phyloP scores from a whole-genome alignment of 2,113 vertebrate genomes.

The Cebidichthys violaceus region DNA sequence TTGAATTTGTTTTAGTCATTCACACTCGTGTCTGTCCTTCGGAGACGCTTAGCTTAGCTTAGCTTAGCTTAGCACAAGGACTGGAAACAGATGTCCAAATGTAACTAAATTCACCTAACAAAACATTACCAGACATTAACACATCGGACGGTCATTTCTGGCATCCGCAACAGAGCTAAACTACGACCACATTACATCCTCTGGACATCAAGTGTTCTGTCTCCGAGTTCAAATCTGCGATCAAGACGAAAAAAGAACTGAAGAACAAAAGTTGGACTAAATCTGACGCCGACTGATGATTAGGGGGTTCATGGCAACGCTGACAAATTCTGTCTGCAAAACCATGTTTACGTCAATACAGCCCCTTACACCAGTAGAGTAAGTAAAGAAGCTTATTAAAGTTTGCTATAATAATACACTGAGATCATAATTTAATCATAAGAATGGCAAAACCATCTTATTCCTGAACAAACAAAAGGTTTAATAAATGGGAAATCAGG shows the following conservation, averaged over 20 bases:
- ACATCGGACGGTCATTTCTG: background rate
- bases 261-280: constrained; percentile 1
- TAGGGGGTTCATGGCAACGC: background rate
- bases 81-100: background rate
- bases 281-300: background rate
- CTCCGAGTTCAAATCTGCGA: background rate
- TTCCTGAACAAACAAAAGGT: background rate
- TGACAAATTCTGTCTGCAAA: background rate
- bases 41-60: no score
- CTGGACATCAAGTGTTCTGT: background rate
- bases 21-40: background rate
- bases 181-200: background rate
- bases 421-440: background rate
- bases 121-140: background rate
- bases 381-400: background rate
- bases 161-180: background rate
- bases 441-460: background rate
- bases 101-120: background rate
- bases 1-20: background rate
- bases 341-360: background rate
- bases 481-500: constrained; percentile 1
- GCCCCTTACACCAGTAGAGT: background rate
- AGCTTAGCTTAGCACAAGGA: background rate
- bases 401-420: background rate
- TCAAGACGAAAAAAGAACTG: background rate